These are phyloP conservation scores for Chrysolina americana DNA, from an alignment of 2,888 invertebrate genomes.

Conservation along the genomic window DNA sequence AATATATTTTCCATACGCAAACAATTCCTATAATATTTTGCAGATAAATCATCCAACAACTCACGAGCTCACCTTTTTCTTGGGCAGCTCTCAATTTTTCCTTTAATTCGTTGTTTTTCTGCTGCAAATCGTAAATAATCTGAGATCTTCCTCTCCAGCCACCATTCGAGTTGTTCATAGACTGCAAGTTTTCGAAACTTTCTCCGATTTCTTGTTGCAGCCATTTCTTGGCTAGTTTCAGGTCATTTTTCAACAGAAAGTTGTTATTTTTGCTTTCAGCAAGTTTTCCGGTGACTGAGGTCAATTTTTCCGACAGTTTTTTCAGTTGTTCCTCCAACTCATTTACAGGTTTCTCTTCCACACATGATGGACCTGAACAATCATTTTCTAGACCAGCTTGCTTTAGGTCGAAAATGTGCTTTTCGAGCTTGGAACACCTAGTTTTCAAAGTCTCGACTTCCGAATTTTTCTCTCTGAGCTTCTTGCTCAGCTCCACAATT, in stretches of 20 bases:
- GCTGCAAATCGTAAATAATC: constrained; percentile 79
- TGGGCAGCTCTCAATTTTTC: constrained; percentile 71
- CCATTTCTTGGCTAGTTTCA: constrained; percentile 81
- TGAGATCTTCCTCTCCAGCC: constrained; percentile 87
- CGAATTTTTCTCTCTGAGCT: constrained; percentile 76
- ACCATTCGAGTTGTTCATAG: constrained; percentile 73
- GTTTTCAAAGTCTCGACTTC: constrained; percentile 76
- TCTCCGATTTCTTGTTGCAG: constrained; percentile 85
- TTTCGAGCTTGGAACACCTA: constrained; percentile 73
- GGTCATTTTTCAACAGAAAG: constrained; percentile 79
- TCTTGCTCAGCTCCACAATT: constrained; percentile 78
- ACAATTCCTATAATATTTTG: no score
- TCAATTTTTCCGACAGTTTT: constrained; percentile 75
- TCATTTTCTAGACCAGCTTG: constrained; percentile 26
- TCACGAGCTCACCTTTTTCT: constrained; percentile 54
- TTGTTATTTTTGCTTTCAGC: constrained; percentile 81
- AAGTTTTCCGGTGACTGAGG: constrained; percentile 75
- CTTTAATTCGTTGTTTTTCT: constrained; percentile 78
- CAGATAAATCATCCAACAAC: background rate
- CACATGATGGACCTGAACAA: constrained; percentile 1
- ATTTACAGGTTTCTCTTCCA: constrained; percentile 46
- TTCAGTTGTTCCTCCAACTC: constrained; percentile 74
- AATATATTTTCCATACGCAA: no score
- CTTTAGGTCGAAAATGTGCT: constrained; percentile 70
- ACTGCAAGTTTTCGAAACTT: constrained; percentile 76